These are phyloP conservation scores for Apogon hyalosoma DNA, from an alignment of 2,797 vertebrate species.

Conservation along the genomic window DNA sequence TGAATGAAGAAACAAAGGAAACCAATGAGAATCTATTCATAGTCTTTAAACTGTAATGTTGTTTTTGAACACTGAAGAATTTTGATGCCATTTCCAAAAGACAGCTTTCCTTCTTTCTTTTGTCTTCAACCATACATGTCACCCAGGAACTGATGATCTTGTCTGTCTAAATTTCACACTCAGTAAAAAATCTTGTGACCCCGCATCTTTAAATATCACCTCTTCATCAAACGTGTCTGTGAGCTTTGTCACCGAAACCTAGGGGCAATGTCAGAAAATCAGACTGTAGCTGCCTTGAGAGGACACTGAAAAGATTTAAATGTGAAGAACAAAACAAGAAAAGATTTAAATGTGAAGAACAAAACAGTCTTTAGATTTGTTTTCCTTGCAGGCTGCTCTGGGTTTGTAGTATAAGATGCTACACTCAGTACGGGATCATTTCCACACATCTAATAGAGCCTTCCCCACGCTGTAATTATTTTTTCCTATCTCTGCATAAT, in stretches of 20 bases:
- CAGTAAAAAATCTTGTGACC: constrained; percentile 45
- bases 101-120: constrained; percentile 50
- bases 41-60: constrained; percentile 38
- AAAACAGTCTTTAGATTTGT: constrained; percentile 17
- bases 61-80: constrained; percentile 50
- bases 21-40: constrained; percentile 42
- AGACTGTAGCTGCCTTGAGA: constrained; percentile 19
- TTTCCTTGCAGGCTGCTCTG: constrained; percentile 32
- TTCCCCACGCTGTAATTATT: constrained; percentile 33
- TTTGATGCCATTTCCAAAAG: constrained; percentile 57
- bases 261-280: constrained; percentile 20
- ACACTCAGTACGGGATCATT: constrained; percentile 32
- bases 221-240: constrained; percentile 31
- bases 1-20: constrained; percentile 22
- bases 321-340: constrained; percentile 21
- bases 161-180: constrained; percentile 55
- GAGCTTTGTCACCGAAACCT: constrained; percentile 36
- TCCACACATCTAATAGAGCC: constrained; percentile 33
- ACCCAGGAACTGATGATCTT: constrained; percentile 61
- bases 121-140: constrained; percentile 46
- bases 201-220: constrained; percentile 62
- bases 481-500: constrained; percentile 53
- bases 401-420: constrained; percentile 30
- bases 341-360: constrained; percentile 27
- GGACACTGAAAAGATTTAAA: constrained; percentile 28